A percentile compares a stretch with the other conserved stretches of the same genome.
Evolutionary conservation across 1,140 invertebrate species (phyloP).

Genomic region (Lepidotrigona ventralis): DNA sequence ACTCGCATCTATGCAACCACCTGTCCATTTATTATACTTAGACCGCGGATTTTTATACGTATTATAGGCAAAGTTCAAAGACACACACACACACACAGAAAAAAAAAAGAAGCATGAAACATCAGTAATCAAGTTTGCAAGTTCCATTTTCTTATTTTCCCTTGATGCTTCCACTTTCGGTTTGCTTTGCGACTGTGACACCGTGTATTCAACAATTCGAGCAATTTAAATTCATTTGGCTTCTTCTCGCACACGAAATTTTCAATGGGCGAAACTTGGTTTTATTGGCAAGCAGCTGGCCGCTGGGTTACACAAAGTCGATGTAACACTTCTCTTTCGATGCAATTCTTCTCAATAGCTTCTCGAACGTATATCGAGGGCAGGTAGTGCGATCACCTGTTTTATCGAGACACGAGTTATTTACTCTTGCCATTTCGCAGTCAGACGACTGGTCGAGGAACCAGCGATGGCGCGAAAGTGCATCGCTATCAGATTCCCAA

Average conservation of each 20-base stretch:
- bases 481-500: conserved; percentile 13
- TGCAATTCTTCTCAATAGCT: conserved; percentile 2
- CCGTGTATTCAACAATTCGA: neutral
- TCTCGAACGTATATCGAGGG: conserved; percentile 5
- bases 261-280: neutral
- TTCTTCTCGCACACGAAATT: neutral
- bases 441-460: neutral
- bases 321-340: neutral
- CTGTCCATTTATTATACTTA: conserved; percentile 1
- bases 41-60: too few relatives aligned
- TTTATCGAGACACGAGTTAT: conserved; percentile 10
- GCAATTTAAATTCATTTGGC: neutral
- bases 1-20: neutral
- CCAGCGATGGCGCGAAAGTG: conserved; percentile 21
- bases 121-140: too few relatives aligned
- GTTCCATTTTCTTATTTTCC: too few relatives aligned
- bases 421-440: conserved; percentile 12
- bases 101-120: too few relatives aligned
- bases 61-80: too few relatives aligned
- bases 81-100: too few relatives aligned
- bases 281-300: conserved; percentile 9
- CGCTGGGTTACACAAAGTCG: neutral
- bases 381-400: conserved; percentile 26
- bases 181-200: too few relatives aligned
- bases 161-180: too few relatives aligned